phyloP scores from a whole-genome alignment of 2,113 vertebrate species.

The Anguilla rostrata region DNA sequence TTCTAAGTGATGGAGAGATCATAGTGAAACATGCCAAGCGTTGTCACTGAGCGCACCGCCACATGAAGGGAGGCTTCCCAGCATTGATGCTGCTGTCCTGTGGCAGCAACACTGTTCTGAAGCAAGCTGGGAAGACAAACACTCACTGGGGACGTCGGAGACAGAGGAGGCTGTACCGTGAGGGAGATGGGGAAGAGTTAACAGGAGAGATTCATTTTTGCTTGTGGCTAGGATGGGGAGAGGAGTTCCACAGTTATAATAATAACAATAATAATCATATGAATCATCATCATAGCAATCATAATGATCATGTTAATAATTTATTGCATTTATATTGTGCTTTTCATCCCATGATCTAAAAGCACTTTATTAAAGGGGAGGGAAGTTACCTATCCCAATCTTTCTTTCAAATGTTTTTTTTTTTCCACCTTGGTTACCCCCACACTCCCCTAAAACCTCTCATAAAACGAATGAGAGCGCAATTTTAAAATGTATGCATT shows the following conservation, averaged over 20 bases:
- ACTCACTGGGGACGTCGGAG: constrained; percentile 41
- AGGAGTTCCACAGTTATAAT: background rate
- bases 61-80: constrained; percentile 57
- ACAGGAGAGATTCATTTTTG: background rate
- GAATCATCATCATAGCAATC: no score
- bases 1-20: constrained; percentile 73
- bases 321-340: no score
- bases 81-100: constrained; percentile 51
- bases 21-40: constrained; percentile 68
- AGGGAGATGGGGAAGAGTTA: constrained; percentile 17
- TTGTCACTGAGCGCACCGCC: constrained; percentile 62
- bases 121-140: constrained; percentile 43
- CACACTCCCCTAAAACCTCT: no score
- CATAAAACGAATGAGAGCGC: no score
- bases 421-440: no score
- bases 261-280: background rate
- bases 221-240: background rate
- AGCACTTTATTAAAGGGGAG: no score
- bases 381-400: no score
- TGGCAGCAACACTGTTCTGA: constrained; percentile 46
- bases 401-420: no score
- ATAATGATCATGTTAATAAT: no score
- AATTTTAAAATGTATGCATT: no score
- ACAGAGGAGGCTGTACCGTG: constrained; percentile 30
- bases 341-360: no score